Conservation (phyloP, 1,140 invertebrate genomes). For the Coptotermes formosanus region DNA sequence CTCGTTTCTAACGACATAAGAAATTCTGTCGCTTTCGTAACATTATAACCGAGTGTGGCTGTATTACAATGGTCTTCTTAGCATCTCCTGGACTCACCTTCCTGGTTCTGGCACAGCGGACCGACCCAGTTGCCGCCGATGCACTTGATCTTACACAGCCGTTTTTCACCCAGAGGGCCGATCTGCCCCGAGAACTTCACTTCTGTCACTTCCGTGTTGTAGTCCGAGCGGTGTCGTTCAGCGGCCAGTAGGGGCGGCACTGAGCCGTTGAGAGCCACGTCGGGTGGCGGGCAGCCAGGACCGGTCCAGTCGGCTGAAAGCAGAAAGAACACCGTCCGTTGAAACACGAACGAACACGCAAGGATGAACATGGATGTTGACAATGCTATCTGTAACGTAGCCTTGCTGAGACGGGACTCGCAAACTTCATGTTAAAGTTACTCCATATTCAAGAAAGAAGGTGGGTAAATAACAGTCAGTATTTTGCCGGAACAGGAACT, state of each 20-base stretch:
- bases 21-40: no score
- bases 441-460: not conserved
- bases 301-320: constrained; percentile 27
- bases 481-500: not conserved
- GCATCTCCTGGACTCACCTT: constrained; percentile 43
- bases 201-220: constrained; percentile 47
- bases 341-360: not conserved
- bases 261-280: constrained; percentile 29
- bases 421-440: no score
- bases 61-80: not conserved
- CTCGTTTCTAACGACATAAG: not conserved
- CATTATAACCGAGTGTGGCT: no score
- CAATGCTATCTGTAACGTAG: not conserved
- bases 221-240: constrained; percentile 23
- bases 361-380: not conserved
- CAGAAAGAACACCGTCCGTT: not conserved
- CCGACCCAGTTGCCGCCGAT: constrained; percentile 78
- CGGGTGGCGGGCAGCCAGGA: constrained; percentile 28
- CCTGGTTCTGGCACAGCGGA: constrained; percentile 60
- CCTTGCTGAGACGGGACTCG: no score
- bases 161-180: constrained; percentile 61
- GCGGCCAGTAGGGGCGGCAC: not conserved
- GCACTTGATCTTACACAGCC: constrained; percentile 78
- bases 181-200: constrained; percentile 68
- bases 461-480: not conserved